phyloP scores from a whole-genome alignment of 2,888 invertebrate genomes.

The Idaea dimidiata region DNA sequence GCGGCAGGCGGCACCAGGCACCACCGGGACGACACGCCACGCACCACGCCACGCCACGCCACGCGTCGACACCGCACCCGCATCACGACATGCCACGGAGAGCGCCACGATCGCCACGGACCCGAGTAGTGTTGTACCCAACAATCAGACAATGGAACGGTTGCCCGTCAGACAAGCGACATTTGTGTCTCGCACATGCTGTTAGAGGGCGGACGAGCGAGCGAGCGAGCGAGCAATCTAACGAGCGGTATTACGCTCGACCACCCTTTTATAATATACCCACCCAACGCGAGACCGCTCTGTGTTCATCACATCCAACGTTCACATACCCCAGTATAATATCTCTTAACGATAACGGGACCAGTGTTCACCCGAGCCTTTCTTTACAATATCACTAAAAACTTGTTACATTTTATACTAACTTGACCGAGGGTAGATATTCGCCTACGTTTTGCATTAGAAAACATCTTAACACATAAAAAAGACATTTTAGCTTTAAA shows the following conservation, averaged over 20 bases:
- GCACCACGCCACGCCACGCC: conserved; percentile 23
- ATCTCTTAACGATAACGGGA: conserved; percentile 35
- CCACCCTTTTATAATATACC: conserved; percentile 33
- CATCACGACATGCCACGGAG: conserved; percentile 36
- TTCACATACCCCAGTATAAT: conserved; percentile 36
- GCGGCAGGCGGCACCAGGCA: conserved; percentile 26
- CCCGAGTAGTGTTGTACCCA: conserved; percentile 82
- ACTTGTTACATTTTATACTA: conserved; percentile 42
- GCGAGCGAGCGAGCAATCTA: conserved; percentile 64
- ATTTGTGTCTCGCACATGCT: conserved; percentile 80
- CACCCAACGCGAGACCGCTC: conserved; percentile 22
- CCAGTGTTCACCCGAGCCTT: conserved; percentile 72
- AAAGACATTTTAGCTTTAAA: conserved; percentile 59
- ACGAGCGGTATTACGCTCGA: conserved; percentile 41
- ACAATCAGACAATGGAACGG: conserved; percentile 82
- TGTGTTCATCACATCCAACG: conserved; percentile 46
- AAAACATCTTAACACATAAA: conserved; percentile 59
- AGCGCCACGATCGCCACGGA: conserved; percentile 80
- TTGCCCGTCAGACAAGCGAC: conserved; percentile 82
- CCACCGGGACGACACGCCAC: conserved; percentile 20
- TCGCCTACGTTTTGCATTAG: conserved; percentile 47
- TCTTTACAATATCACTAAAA: conserved; percentile 25
- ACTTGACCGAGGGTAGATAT: conserved; percentile 42
- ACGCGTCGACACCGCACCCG: conserved; percentile 33
- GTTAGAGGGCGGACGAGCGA: conserved; percentile 74